Conservation (phyloP, 2,888 invertebrate species). For the Baccha elongata region DNA sequence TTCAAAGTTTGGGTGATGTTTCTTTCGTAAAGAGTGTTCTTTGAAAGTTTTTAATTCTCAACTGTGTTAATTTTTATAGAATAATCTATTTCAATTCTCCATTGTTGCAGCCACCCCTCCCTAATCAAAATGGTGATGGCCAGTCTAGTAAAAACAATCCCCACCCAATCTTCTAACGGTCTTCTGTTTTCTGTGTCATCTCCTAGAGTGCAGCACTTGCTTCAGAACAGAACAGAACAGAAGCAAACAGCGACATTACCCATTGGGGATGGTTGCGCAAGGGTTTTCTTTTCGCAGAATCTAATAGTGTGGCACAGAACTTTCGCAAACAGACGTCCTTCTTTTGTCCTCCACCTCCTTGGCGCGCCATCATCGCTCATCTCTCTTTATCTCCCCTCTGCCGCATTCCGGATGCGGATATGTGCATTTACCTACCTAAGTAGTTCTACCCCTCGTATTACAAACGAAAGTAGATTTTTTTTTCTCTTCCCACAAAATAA, state of each 20-base stretch:
- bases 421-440: constrained; percentile 67
- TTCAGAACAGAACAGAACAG: too few relatives aligned
- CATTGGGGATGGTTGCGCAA: constrained; percentile 11
- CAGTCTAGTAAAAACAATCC: constrained; percentile 19
- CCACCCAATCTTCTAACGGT: not conserved
- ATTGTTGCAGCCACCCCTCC: not conserved
- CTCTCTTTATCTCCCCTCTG: not conserved
- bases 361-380: constrained; percentile 25
- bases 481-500: constrained; percentile 21
- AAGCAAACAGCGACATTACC: constrained; percentile 42
- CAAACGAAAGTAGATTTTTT: constrained; percentile 64
- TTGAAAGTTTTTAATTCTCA: not conserved
- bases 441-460: constrained; percentile 57
- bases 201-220: constrained; percentile 43
- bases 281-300: constrained; percentile 54
- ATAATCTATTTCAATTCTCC: constrained; percentile 12
- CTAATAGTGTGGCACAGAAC: constrained; percentile 59
- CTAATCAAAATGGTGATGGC: constrained; percentile 1
- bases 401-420: constrained; percentile 55
- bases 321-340: constrained; percentile 70
- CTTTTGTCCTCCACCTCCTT: constrained; percentile 55
- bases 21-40: not conserved
- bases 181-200: constrained; percentile 60
- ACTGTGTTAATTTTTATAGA: constrained; percentile 10
- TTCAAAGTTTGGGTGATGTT: not conserved